A percentile compares a stretch with the other conserved stretches of the same genome.
phyloP scores from a whole-genome alignment of 2,113 vertebrate species.

The Cariama cristata region DNA sequence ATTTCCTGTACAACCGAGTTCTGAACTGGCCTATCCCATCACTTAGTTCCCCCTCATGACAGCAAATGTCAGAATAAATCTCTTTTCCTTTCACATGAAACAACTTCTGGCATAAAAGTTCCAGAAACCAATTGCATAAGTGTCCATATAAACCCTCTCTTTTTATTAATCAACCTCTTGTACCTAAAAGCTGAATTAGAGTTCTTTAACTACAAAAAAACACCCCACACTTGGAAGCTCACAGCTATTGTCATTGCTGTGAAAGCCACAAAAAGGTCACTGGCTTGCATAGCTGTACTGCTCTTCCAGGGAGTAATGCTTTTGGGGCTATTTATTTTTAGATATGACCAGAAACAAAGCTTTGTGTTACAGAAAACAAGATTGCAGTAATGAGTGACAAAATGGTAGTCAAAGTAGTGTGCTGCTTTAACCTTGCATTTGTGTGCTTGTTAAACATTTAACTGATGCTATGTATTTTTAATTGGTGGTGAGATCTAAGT shows the following conservation, averaged over 20 bases:
- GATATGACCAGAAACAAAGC: neutral
- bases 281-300: neutral
- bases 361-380: neutral
- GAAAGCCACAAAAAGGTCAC: neutral
- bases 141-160: neutral
- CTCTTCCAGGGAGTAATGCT: neutral
- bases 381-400: neutral
- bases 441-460: neutral
- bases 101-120: neutral
- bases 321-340: neutral
- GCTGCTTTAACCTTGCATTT: neutral
- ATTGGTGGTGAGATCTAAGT: neutral
- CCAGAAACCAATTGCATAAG: conserved; percentile 19
- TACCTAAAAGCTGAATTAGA: neutral
- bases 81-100: neutral
- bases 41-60: neutral
- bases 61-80: conserved; percentile 16
- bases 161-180: neutral
- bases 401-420: neutral
- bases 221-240: neutral
- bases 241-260: neutral
- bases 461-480: neutral
- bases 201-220: neutral
- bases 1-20: neutral
- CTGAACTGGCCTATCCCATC: neutral